Percentiles rank a stretch among this genome's conserved stretches.
These are phyloP conservation scores for Acrossocheilus wenchowensis DNA, from an alignment of 2,797 vertebrate species.

Conservation along the genomic window DNA sequence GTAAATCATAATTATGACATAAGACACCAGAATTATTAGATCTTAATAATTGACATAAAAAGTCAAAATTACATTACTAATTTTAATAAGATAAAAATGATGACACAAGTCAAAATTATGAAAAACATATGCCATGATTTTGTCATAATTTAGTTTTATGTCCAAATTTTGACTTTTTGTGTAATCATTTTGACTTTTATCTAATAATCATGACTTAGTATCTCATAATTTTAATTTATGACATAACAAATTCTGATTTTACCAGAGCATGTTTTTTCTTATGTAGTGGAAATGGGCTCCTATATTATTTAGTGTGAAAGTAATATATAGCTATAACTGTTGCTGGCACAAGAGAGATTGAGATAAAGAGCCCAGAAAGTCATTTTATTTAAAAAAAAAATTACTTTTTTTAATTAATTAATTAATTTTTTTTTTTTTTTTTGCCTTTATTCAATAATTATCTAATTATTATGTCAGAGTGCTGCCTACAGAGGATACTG, in stretches of 20 bases:
- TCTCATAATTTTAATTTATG: neutral
- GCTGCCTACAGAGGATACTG: too few relatives aligned
- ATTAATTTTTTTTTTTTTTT: too few relatives aligned
- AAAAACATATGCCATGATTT: neutral
- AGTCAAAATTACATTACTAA: neutral
- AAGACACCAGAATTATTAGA: neutral
- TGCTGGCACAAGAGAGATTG: too few relatives aligned
- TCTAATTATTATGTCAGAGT: too few relatives aligned
- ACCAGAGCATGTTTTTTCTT: neutral
- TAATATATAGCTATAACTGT: neutral
- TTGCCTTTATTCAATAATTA: too few relatives aligned
- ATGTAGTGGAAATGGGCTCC: neutral
- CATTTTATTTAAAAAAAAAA: too few relatives aligned
- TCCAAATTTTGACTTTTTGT: neutral
- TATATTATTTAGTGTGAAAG: neutral
- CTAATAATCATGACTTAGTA: neutral
- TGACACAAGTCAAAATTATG: neutral
- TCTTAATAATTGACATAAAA: neutral
- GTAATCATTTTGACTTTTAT: neutral
- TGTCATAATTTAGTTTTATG: neutral
- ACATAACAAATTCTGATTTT: neutral
- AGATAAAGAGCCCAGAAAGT: too few relatives aligned
- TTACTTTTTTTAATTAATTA: too few relatives aligned
- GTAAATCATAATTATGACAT: neutral
- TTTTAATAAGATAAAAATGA: neutral